Base-by-base conservation (phyloP, 2,113 vertebrate genomes). In the Dasyurus viverrinus region DNA sequence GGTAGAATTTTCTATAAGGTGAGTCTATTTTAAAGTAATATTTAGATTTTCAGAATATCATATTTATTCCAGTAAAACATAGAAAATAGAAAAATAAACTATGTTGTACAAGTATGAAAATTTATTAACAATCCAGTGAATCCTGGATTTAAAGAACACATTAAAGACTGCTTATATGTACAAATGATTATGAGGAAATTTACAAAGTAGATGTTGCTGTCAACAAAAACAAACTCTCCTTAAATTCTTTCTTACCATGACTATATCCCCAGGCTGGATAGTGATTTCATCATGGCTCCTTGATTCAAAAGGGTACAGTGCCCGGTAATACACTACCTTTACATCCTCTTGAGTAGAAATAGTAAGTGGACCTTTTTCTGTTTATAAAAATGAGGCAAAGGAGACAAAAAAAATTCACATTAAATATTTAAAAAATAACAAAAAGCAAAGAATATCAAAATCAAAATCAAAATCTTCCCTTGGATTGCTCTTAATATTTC, bases 271-370 rank as follows among this genome's bases (percentile, higher is more conserved):
- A 0, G 99, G 99, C 76, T 99, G 98, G 97, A 99, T 99, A 25
- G 99, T 99, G 99, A 99, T 99, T 98, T 99, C 99, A 91, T 99
- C 99, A 0, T 99, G 99, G 98, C 99, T 99, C 97, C 99, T 99
- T 89, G 99, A 99, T 50, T 99, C 99, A 96, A 99, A 99, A 23
- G 99, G 99, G 96, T 99, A 99, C 3, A 99, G 98, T 8, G 99
- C 99, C 96, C 99, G 98, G 96, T 99, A 99, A 99, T 99, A 99
- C 14, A 99, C 99, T 98, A 99, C 99, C 98, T 99, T 99, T 92
- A 99, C 99, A 93, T 99, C 99, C 94, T 99, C 99, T 98, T 99
- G 99, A 90, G 99, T 98, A 96, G 99, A 99, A 96, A 98, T 99
- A 10, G 99, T 98, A 94, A 98, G 98, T 0, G 99, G 99, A 94